Percentiles rank a stretch among this genome's conserved stretches.
Evolutionary conservation across 2,113 vertebrate species (phyloP).

Genomic region (Anser brachyrhynchus): DNA sequence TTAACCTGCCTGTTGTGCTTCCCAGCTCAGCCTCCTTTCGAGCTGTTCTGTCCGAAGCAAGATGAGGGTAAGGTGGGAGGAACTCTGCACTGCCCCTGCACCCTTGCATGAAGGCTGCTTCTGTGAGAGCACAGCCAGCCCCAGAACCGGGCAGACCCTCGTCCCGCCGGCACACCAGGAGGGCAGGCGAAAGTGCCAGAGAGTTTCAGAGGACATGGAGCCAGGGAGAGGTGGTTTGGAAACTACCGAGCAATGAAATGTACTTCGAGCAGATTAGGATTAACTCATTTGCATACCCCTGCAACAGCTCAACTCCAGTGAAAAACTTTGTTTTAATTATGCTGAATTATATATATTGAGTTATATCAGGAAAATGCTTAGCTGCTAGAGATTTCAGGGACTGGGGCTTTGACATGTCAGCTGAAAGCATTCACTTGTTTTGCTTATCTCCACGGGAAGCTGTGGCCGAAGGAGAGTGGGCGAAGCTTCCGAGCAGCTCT

Average conservation of each 20-base stretch:
- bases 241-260: neutral
- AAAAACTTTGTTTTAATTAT: conserved; percentile 11
- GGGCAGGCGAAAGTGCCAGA: neutral
- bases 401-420: neutral
- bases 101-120: conserved; percentile 34
- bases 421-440: neutral
- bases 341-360: neutral
- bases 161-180: neutral
- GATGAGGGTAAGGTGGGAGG: neutral
- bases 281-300: conserved; percentile 23
- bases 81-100: neutral
- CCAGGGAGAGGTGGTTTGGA: neutral
- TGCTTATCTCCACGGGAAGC: neutral
- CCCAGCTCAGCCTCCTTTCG: neutral
- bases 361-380: neutral
- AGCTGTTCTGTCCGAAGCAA: neutral
- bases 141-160: neutral
- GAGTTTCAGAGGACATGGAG: neutral
- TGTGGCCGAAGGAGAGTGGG: neutral
- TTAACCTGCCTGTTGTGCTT: conserved; percentile 1
- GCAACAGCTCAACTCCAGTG: neutral
- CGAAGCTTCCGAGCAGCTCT: neutral
- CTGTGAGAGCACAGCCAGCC: neutral
- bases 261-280: conserved; percentile 1
- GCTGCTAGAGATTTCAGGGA: neutral